Base-by-base conservation (phyloP, 2,888 invertebrate species). In the Mongoloraphidia duomilia region DNA sequence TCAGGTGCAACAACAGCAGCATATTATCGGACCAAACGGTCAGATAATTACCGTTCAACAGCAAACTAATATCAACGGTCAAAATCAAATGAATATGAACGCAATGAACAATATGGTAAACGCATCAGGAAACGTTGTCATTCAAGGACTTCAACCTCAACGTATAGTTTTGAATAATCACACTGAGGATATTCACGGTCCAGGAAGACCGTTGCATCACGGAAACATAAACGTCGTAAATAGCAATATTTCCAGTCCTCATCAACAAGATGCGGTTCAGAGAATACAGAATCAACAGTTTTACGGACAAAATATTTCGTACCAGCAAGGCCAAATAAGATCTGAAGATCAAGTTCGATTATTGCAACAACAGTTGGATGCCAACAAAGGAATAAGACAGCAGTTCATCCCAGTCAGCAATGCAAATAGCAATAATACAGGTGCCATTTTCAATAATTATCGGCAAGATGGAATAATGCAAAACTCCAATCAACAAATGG, bases 11-110 rank as follows among this genome's bases (percentile, higher is more conserved):
- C 50, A 61, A 34, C 58, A 63, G 34, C 65, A 65, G 49, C 67
- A 68, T 52, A 61, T 77, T 37, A 61, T 77, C 50, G 75, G 75
- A 9, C 73, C 75, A 1, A 76, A 76, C 54, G 77, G 77, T 41
- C 77, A 77, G 63, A 69, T 78, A 44, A 75, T 78, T 49, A 76
- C 75, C 37, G 70, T 77, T 9, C 76, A 77, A 58, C 72, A 73
- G 34, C 66, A 39, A 13, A 42, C 42, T 1, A 17, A 43, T 11
- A 26, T 26, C 33, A 14, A 12, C 14, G 17, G 26, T 11, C 42
- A 42, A 11, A 39, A 39, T 39, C 40, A 39, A 39, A 39, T 39
- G 14, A 39, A 39, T 39, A 14, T 39, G 14, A 14, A 14, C 43
- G 47, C 12, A 47, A 41, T 46, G 41, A 47, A 34, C 8, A 45